These are phyloP conservation scores for Netelia fuscicornis DNA, from an alignment of 2,888 invertebrate genomes.

Conservation along the genomic window DNA sequence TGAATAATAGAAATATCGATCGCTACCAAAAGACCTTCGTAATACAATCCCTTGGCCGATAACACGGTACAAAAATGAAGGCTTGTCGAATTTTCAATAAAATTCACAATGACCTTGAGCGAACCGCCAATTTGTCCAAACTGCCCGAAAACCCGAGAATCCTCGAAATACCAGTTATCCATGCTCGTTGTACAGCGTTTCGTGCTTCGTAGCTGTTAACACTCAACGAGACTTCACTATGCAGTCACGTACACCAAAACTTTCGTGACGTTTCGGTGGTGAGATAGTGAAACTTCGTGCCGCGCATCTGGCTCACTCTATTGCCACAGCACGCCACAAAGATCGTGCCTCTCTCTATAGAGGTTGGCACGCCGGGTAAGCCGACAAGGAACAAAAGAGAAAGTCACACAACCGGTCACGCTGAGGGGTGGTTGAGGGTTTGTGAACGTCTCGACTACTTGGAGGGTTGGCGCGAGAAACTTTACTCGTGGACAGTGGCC, in stretches of 20 bases:
- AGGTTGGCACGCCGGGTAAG: conserved; percentile 21
- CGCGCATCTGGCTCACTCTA: conserved; percentile 42
- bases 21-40: neutral
- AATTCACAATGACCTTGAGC: conserved; percentile 32
- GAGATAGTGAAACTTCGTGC: conserved; percentile 50
- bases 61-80: too few species aligned
- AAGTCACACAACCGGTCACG: conserved; percentile 51
- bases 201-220: conserved; percentile 19
- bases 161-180: conserved; percentile 9
- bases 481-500: conserved; percentile 43
- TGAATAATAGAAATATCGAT: neutral
- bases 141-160: too few species aligned
- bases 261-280: conserved; percentile 53
- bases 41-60: too few species aligned
- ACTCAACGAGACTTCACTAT: conserved; percentile 45
- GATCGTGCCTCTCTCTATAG: conserved; percentile 12
- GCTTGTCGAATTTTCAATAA: too few species aligned
- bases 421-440: conserved; percentile 3
- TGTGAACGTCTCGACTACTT: conserved; percentile 16
- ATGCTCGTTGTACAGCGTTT: conserved; percentile 1
- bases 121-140: neutral
- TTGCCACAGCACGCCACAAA: conserved; percentile 40
- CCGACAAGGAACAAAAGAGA: conserved; percentile 54
- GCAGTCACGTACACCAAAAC: conserved; percentile 59
- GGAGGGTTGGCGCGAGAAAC: conserved; percentile 22